Evolutionary conservation across 2,797 vertebrate genomes (phyloP), one percentile per base, ranked within the genome.

Genomic region (Sebastes vulpes): DNA sequence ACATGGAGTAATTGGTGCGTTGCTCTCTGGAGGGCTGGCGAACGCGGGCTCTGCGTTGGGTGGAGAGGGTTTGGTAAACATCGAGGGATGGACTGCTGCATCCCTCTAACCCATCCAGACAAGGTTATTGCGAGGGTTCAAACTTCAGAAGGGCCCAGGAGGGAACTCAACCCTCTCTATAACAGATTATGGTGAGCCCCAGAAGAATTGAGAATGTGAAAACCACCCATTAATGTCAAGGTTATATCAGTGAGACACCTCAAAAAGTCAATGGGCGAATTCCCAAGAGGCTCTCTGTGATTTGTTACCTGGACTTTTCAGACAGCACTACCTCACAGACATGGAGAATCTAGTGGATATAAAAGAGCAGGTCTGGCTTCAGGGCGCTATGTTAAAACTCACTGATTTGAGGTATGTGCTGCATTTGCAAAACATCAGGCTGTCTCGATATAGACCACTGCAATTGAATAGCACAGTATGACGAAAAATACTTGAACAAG

Each of bases 141-240:
- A 85, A 87, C 89, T 91, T 85, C 58, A 82, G 89, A 77, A 32
- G 77, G 81, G 12, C 77, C 82, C 90, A 71, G 68, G 84, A 89
- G 88, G 84, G 73, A 89, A 72, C 72, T 81, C 84, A 68, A 66
- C 75, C 84, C 46, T 83, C 81, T 92, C 91, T 87, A 82, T 91
- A 92, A 92, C 85, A 91, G 91, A 92, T 93, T 86, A 93, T 84
- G 63, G 86, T 73, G 65, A 71, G 77, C 66, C 88, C 87, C 91
- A 74, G 57, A 92, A 80, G 89, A 90, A 81, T 79, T 84, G 83
- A 85, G 65, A 88, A 92, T 84, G 83, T 83, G 79, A 90, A 92
- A 90, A 91, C 79, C 83, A 85, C 84, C 82, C 82, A 93, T 90
- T 90, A 90, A 92, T 88, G 87, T 91, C 90, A 94, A 95, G 91